Percentiles rank a stretch among this genome's conserved stretches.
These are phyloP conservation scores for Ennomos quercinarius DNA, from an alignment of 2,888 invertebrate genomes.

Conservation along the genomic window DNA sequence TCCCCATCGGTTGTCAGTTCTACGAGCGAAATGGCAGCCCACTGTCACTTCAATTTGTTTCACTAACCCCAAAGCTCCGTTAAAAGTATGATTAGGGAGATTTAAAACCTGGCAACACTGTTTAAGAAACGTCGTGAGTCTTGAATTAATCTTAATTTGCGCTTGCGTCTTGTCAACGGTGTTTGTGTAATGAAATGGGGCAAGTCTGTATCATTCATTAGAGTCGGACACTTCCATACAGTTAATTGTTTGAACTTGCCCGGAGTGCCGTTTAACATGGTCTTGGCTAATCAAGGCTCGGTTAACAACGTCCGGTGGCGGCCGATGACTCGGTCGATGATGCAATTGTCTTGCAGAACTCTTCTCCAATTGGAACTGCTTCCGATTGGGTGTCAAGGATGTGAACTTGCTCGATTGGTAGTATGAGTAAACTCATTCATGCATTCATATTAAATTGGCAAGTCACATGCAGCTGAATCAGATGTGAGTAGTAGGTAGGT, in stretches of 20 bases:
- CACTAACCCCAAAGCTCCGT: too few species aligned
- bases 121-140: slow-evolving; percentile 48
- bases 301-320: slow-evolving; percentile 83
- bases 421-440: slow-evolving; percentile 21
- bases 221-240: slow-evolving; percentile 84
- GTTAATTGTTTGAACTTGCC: slow-evolving; percentile 84
- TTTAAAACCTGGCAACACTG: slow-evolving; percentile 33
- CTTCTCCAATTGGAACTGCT: slow-evolving; percentile 59
- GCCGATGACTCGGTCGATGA: slow-evolving; percentile 81
- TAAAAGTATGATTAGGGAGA: not conserved
- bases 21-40: too few species aligned
- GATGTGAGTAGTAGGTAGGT: too few species aligned
- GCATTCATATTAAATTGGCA: slow-evolving; percentile 4
- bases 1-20: too few species aligned
- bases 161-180: slow-evolving; percentile 75
- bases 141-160: slow-evolving; percentile 84
- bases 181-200: slow-evolving; percentile 81
- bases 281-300: slow-evolving; percentile 81
- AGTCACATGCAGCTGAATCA: slow-evolving; percentile 3
- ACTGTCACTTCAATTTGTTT: too few species aligned
- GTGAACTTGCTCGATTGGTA: slow-evolving; percentile 53
- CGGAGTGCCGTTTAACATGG: slow-evolving; percentile 78
- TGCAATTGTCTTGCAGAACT: slow-evolving; percentile 60
- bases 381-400: slow-evolving; percentile 81
- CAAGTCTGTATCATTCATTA: slow-evolving; percentile 80